Percentiles rank a stretch among this genome's conserved stretches.
Conservation (phyloP, 2,888 invertebrate species). For the Oscheius sp. region DNA sequence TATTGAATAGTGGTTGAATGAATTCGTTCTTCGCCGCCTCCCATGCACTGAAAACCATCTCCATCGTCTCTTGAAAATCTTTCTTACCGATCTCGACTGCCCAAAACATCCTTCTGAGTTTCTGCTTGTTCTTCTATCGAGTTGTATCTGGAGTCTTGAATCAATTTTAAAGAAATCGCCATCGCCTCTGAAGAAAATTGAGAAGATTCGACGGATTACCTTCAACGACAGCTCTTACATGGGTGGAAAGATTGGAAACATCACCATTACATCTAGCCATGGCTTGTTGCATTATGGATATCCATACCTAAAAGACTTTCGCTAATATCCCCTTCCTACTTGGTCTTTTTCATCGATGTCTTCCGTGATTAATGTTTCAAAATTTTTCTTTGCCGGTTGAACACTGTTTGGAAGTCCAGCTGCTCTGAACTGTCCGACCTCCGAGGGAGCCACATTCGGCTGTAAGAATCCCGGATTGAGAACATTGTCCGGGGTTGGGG, state of each 20-base stretch:
- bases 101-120: constrained; percentile 48
- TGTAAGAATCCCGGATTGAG: constrained; percentile 36
- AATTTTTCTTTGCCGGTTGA: constrained; percentile 46
- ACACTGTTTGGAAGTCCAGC: constrained; percentile 53
- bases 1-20: constrained; percentile 49
- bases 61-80: not conserved
- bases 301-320: constrained; percentile 51
- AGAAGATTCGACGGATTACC: constrained; percentile 33
- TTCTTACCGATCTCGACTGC: constrained; percentile 39
- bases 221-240: constrained; percentile 64
- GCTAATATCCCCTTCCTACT: constrained; percentile 5
- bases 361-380: constrained; percentile 33
- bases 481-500: constrained; percentile 53
- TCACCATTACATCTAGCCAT: constrained; percentile 60
- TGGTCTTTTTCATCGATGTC: constrained; percentile 37
- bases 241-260: constrained; percentile 48
- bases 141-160: constrained; percentile 66
- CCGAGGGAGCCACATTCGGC: constrained; percentile 12
- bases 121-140: constrained; percentile 65
- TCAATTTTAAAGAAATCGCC: constrained; percentile 65
- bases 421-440: constrained; percentile 46
- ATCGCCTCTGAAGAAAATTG: constrained; percentile 63
- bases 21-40: constrained; percentile 45
- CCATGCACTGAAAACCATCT: constrained; percentile 56
- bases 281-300: constrained; percentile 62